Conservation (phyloP, 2,797 vertebrate species). For the Buphagus erythrorhynchus region DNA sequence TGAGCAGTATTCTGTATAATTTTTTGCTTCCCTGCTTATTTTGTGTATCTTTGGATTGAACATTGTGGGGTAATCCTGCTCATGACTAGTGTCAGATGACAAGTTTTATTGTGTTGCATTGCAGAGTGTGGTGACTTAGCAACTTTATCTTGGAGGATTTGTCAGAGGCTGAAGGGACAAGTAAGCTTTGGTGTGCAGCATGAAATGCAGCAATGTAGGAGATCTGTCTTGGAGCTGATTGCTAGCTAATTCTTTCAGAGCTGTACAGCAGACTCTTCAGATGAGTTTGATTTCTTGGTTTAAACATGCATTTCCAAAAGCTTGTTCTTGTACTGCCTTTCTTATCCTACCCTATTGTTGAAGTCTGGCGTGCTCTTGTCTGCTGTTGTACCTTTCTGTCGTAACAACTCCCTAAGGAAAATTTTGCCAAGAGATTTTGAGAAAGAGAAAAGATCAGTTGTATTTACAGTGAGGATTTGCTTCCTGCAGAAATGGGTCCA, state of each 20-base stretch:
- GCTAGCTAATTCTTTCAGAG: background rate
- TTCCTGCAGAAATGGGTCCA: background rate
- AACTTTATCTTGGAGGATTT: slow-evolving; percentile 38
- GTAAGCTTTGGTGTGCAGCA: background rate
- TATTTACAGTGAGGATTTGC: background rate
- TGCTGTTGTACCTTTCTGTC: background rate
- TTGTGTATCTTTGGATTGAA: background rate
- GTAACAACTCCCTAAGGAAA: background rate
- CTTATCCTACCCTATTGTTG: accelerated
- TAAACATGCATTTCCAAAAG: background rate
- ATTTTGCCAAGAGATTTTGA: background rate
- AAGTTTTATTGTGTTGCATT: slow-evolving; percentile 24
- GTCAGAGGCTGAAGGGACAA: background rate
- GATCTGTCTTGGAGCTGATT: background rate
- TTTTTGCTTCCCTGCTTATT: background rate
- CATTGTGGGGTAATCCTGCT: background rate
- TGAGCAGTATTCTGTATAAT: background rate
- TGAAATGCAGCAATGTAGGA: background rate
- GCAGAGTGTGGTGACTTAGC: slow-evolving; percentile 16
- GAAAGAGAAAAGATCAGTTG: background rate
- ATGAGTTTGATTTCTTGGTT: background rate
- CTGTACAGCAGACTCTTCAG: background rate
- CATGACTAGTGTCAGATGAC: background rate
- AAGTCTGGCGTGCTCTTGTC: background rate
- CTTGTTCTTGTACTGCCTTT: background rate